phyloP scores from a whole-genome alignment of 2,113 vertebrate species.

The Zosterops borbonicus region DNA sequence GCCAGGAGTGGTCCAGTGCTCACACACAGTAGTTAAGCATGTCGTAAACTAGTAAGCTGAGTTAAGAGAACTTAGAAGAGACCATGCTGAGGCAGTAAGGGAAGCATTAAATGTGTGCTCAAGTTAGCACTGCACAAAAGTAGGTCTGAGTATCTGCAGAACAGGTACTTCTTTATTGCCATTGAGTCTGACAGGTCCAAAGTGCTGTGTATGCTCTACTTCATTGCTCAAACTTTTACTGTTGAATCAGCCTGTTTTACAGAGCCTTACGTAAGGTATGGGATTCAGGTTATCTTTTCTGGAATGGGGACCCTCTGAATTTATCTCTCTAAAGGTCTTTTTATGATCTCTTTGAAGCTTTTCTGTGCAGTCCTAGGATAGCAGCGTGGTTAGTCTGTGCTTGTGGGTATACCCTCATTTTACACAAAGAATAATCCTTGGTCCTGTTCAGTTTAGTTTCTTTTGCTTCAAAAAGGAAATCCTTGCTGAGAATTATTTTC shows the following conservation, averaged over 20 bases:
- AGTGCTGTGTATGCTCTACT: neutral
- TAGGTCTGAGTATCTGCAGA: neutral
- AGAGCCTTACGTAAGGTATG: neutral
- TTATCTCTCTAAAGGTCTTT: neutral
- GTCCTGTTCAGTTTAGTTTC: neutral
- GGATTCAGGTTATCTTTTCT: neutral
- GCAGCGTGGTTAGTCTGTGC: neutral
- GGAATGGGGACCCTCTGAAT: neutral
- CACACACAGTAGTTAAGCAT: neutral
- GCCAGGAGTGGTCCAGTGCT: neutral
- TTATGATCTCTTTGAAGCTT: neutral
- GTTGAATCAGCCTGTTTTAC: slow-evolving; percentile 45
- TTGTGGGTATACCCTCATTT: neutral
- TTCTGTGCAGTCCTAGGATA: neutral
- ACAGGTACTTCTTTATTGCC: slow-evolving; percentile 16
- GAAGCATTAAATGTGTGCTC: neutral
- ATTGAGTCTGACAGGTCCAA: neutral
- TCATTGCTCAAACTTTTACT: neutral
- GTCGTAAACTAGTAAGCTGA: neutral
- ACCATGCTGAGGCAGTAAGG: neutral
- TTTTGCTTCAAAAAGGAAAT: neutral
- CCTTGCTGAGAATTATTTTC: neutral
- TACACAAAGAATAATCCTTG: neutral
- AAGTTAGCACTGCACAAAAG: neutral
- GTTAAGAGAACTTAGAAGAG: neutral